Percentiles rank a stretch among this genome's conserved stretches.
Evolutionary conservation across 1,140 invertebrate species (phyloP).

Genomic region (Pogonus chalceus): DNA sequence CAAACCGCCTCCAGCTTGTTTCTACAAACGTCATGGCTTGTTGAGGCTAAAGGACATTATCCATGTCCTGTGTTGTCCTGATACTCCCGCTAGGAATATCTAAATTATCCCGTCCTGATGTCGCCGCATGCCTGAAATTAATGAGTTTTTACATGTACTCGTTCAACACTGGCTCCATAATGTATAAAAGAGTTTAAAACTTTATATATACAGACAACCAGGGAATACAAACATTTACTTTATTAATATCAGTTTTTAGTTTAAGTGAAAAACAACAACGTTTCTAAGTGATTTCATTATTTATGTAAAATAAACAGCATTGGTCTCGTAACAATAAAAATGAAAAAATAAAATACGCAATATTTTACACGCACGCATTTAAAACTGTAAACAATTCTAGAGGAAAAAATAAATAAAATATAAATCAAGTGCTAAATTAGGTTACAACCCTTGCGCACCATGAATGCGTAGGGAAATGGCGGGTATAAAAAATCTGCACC

Average conservation of each 20-base stretch:
- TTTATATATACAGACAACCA: too few species aligned
- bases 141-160: not conserved
- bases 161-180: too few species aligned
- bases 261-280: too few species aligned
- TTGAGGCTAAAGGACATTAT: not conserved
- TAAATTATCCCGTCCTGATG: not conserved
- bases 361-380: not conserved
- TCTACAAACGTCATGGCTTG: not conserved
- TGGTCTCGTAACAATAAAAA: too few species aligned
- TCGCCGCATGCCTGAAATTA: not conserved
- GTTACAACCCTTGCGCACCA: not conserved
- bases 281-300: too few species aligned
- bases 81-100: not conserved
- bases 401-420: slow-evolving; percentile 2
- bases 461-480: not conserved
- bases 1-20: not conserved
- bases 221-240: too few species aligned
- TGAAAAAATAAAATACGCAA: not conserved
- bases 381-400: not conserved
- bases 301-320: too few species aligned
- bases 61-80: not conserved
- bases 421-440: slow-evolving; percentile 5
- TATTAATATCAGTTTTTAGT: too few species aligned
- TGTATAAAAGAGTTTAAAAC: too few species aligned
- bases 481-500: not conserved